Conservation (phyloP, 2,113 vertebrate species). For the Maccullochella peelii region DNA sequence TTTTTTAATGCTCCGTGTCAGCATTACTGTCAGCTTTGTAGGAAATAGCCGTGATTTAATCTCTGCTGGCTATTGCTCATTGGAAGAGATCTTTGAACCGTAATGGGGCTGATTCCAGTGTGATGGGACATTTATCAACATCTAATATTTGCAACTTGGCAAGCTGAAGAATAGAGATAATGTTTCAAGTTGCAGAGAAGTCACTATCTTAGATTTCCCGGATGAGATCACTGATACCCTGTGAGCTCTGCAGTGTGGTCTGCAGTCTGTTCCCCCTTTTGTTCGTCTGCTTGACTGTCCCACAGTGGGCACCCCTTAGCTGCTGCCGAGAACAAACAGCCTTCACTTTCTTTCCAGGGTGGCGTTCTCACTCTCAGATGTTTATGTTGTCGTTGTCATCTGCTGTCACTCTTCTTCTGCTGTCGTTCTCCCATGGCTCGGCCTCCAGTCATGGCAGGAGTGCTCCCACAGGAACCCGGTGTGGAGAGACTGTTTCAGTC, state of each 20-base stretch:
- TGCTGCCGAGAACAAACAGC: constrained; percentile 63
- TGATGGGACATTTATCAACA: constrained; percentile 18
- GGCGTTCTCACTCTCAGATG: constrained; percentile 76
- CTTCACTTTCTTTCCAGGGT: constrained; percentile 74
- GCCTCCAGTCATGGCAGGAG: constrained; percentile 60
- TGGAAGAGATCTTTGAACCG: constrained; percentile 23
- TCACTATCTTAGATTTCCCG: background rate
- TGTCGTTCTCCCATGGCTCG: constrained; percentile 65
- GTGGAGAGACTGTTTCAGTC: constrained; percentile 63
- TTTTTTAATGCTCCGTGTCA: constrained; percentile 34
- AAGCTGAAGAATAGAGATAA: constrained; percentile 9
- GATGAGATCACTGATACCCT: background rate
- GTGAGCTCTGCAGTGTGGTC: constrained; percentile 44
- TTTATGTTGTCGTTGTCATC: constrained; percentile 66
- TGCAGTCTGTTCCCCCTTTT: constrained; percentile 51
- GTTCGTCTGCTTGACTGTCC: constrained; percentile 59
- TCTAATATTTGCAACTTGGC: constrained; percentile 33
- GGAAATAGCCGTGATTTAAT: constrained; percentile 36
- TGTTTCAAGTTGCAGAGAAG: background rate
- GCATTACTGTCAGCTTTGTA: constrained; percentile 28
- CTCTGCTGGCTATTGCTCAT: constrained; percentile 9
- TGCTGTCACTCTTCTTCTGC: constrained; percentile 64
- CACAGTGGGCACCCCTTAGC: constrained; percentile 48
- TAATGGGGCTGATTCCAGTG: constrained; percentile 16
- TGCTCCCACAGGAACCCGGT: constrained; percentile 62